These are phyloP conservation scores for Drosophila melanosoma DNA, from an alignment of 2,888 invertebrate genomes.

Conservation along the genomic window DNA sequence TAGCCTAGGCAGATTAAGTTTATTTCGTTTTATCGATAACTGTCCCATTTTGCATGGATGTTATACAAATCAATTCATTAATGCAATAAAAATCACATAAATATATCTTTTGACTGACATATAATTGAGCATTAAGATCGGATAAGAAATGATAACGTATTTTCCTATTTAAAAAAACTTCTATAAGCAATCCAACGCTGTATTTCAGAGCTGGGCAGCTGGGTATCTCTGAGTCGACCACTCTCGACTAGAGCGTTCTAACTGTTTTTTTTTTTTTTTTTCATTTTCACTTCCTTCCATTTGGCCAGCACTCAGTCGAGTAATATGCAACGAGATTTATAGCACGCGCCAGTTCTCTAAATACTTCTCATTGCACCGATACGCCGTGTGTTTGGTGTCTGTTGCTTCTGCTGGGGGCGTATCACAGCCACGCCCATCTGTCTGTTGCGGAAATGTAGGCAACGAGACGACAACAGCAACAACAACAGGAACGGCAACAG, in stretches of 20 bases:
- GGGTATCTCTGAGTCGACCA: background rate
- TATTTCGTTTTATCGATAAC: too few relatives aligned
- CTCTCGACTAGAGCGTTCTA: background rate
- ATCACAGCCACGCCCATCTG: slow-evolving; percentile 56
- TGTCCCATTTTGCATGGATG: too few relatives aligned
- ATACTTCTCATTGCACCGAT: slow-evolving; percentile 12
- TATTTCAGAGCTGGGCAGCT: background rate
- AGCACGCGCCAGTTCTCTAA: slow-evolving; percentile 32
- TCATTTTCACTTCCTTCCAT: background rate
- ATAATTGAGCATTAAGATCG: background rate
- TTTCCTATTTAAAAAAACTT: background rate
- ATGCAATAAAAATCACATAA: too few relatives aligned
- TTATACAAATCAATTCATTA: too few relatives aligned
- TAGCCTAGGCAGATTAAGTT: background rate
- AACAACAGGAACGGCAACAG: slow-evolving; percentile 6
- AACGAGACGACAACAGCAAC: slow-evolving; percentile 38
- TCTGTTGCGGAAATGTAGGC: slow-evolving; percentile 74
- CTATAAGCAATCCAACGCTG: background rate
- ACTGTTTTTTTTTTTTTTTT: background rate
- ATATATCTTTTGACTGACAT: background rate
- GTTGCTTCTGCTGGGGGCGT: slow-evolving; percentile 29
- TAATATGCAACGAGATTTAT: slow-evolving; percentile 2
- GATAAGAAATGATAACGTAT: background rate
- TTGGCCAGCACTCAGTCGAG: background rate
- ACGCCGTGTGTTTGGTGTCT: slow-evolving; percentile 22